Conservation (phyloP, 2,888 invertebrate genomes). For the Drosophila paramelanica region DNA sequence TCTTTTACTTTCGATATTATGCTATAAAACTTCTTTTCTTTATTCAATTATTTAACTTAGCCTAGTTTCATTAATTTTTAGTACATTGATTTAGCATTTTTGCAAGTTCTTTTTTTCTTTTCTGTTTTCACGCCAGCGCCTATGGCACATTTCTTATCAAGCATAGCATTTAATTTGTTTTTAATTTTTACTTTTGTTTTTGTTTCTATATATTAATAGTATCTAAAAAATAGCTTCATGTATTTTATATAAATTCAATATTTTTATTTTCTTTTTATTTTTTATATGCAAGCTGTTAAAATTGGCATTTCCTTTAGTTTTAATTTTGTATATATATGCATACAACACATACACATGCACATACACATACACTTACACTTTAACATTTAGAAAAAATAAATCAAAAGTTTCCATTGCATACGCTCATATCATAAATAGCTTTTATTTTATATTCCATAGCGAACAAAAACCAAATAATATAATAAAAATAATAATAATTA, state of each 20-base stretch:
- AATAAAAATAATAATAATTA: constrained; percentile 1
- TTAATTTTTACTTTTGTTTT: constrained; percentile 30
- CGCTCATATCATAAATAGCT: constrained; percentile 33
- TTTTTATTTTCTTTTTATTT: constrained; percentile 30
- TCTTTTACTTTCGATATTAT: constrained; percentile 32
- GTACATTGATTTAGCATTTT: constrained; percentile 69
- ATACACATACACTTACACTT: constrained; percentile 15
- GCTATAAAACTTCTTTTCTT: constrained; percentile 41
- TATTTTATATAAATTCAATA: constrained; percentile 59
- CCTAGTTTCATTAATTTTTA: constrained; percentile 48
- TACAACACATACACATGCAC: constrained; percentile 12
- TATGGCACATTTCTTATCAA: constrained; percentile 73
- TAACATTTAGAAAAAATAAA: constrained; percentile 9
- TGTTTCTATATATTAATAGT: constrained; percentile 66
- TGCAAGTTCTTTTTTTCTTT: constrained; percentile 37
- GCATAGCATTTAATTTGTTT: constrained; percentile 39
- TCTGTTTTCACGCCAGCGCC: constrained; percentile 54
- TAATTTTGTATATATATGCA: constrained; percentile 6
- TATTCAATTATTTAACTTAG: constrained; percentile 51
- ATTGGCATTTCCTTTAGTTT: constrained; percentile 75
- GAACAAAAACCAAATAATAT: constrained; percentile 5
- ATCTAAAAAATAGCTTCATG: constrained; percentile 73
- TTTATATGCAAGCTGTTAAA: constrained; percentile 68
- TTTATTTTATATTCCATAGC: constrained; percentile 32
- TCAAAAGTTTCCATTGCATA: constrained; percentile 10